These are phyloP conservation scores for Bombus superbus DNA, from an alignment of 1,140 invertebrate species.

Conservation along the genomic window DNA sequence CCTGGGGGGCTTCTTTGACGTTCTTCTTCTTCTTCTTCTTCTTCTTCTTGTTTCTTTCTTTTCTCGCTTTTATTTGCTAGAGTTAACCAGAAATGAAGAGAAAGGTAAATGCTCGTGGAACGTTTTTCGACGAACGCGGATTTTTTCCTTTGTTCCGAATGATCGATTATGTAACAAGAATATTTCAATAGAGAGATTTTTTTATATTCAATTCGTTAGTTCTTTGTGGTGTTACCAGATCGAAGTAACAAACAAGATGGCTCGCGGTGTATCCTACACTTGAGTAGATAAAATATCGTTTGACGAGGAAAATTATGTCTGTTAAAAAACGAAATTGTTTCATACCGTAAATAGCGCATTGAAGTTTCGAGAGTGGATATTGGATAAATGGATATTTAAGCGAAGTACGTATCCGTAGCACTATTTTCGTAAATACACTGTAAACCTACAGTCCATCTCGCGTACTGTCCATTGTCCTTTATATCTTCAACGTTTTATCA, in stretches of 20 bases:
- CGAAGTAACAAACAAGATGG: background rate
- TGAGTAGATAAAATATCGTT: background rate
- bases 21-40: background rate
- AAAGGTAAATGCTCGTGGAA: no score
- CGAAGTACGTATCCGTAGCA: no score
- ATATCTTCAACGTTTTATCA: no score
- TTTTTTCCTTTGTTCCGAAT: background rate
- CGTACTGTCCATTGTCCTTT: no score
- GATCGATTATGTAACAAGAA: background rate
- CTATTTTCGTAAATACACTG: no score
- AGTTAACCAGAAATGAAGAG: background rate
- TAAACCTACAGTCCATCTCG: no score
- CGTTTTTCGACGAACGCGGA: background rate
- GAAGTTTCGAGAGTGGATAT: no score
- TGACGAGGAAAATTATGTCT: background rate
- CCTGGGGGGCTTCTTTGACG: background rate
- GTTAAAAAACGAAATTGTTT: no score
- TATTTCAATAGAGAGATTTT: background rate
- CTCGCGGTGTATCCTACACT: background rate
- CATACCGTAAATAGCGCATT: no score
- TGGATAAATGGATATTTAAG: no score
- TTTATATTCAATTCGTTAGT: background rate
- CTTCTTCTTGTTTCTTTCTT: background rate
- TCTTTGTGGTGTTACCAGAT: background rate
- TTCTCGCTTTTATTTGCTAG: no score